A percentile compares a stretch with the other conserved stretches of the same genome.
Conservation (phyloP, 2,888 invertebrate genomes). For the Spodoptera littoralis region DNA sequence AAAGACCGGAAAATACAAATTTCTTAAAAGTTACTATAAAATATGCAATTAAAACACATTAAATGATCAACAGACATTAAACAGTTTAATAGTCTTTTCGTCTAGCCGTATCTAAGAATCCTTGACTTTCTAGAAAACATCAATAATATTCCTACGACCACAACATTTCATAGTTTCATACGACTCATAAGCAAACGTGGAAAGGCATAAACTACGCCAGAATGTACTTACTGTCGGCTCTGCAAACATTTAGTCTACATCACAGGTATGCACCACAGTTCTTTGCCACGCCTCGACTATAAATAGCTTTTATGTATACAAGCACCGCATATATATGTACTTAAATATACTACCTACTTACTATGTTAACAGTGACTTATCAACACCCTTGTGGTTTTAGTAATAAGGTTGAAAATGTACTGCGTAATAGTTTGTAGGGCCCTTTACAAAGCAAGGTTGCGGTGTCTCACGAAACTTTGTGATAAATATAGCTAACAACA, state of each 20-base stretch:
- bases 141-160: too few relatives aligned
- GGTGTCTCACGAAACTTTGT: not conserved
- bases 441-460: constrained; percentile 9
- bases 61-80: too few relatives aligned
- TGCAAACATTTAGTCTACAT: constrained; percentile 26
- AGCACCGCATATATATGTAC: constrained; percentile 30
- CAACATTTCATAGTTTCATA: too few relatives aligned
- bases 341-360: not conserved
- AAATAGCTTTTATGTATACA: constrained; percentile 41
- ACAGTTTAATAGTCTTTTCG: too few relatives aligned
- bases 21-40: too few relatives aligned
- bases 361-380: constrained; percentile 6
- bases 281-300: constrained; percentile 51
- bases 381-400: too few relatives aligned
- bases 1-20: too few relatives aligned
- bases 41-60: too few relatives aligned
- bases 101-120: too few relatives aligned
- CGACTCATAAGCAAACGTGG: too few relatives aligned
- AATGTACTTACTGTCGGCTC: constrained; percentile 13
- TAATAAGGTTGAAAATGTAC: too few relatives aligned
- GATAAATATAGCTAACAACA: not conserved
- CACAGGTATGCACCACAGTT: constrained; percentile 36
- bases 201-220: not conserved
- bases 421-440: not conserved
- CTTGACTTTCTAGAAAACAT: too few relatives aligned